phyloP scores from a whole-genome alignment of 1,140 invertebrate genomes.

The Euwallacea fornicatus region DNA sequence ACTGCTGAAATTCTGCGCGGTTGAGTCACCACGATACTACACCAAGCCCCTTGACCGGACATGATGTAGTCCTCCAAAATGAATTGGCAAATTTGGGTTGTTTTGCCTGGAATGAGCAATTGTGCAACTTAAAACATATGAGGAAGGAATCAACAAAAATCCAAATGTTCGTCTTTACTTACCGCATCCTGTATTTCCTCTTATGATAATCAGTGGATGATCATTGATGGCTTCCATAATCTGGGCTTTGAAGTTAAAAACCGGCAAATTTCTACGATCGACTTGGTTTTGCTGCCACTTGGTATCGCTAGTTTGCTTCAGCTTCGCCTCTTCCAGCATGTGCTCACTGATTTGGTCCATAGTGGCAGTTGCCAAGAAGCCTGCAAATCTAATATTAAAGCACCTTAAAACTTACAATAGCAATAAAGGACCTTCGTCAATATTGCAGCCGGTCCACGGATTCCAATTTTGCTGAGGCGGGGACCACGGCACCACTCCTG shows the following conservation, averaged over 20 bases:
- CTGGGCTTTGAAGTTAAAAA: constrained; percentile 68
- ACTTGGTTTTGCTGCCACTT: constrained; percentile 65
- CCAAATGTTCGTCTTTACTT: constrained; percentile 49
- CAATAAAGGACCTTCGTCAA: constrained; percentile 66
- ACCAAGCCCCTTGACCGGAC: constrained; percentile 79
- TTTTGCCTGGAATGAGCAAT: constrained; percentile 56
- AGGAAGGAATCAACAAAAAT: not conserved
- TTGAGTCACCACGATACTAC: constrained; percentile 91
- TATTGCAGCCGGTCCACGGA: constrained; percentile 91
- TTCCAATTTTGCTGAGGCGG: constrained; percentile 96
- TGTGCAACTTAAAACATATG: constrained; percentile 6
- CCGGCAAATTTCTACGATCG: constrained; percentile 73
- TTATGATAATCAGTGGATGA: constrained; percentile 83
- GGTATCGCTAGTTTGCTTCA: constrained; percentile 65
- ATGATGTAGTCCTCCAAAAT: constrained; percentile 93
- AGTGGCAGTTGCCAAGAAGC: constrained; percentile 75
- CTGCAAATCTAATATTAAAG: constrained; percentile 7
- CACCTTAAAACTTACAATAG: not conserved
- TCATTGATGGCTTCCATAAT: constrained; percentile 86
- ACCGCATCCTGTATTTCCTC: constrained; percentile 94
- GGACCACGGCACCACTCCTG: constrained; percentile 90
- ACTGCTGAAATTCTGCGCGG: constrained; percentile 93
- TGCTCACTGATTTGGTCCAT: constrained; percentile 83
- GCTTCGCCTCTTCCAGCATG: constrained; percentile 65
- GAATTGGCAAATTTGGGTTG: constrained; percentile 90